Base-by-base conservation (phyloP, 2,888 invertebrate species). In the Ommatoiulus sabulosus region DNA sequence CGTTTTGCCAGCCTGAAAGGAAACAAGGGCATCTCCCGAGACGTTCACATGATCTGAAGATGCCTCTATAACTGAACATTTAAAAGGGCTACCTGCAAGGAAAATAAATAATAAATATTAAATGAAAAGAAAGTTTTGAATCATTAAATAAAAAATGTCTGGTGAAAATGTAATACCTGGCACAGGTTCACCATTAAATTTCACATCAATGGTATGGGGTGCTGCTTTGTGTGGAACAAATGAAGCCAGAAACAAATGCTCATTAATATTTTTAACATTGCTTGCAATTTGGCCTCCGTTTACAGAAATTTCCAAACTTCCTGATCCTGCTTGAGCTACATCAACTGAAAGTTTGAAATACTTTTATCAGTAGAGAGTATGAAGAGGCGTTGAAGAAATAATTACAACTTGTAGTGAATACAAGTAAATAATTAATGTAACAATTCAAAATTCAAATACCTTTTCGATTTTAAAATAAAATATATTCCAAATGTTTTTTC, bases 211-310 rank as follows among this genome's bases (percentile, higher is more conserved):
- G 43, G 96, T 94, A 93, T 99, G 98, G 3, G 96, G 95, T 84
- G 96, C 95, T 3, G 96, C 94, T 91, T 97, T 95, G 91, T 97
- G 96, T 0, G 99, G 98, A 43, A 97, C 97, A 93, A 99, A 99
- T 17, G 98, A 96, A 57, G 99, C 99, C 89, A 97, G 94, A 91
- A 93, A 94, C 57, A 96, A 94, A 92, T 98, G 97, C 80, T 96
- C 96, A 85, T 98, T 98, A 87, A 98, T 94, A 89, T 97, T 96
- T 90, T 96, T 95, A 17, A 99, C 98, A 88, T 97, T 97, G 91
- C 98, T 98, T 10, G 98, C 97, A 44, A 99, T 98, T 90, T 97
- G 95, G 5, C 98, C 97, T 72, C 98, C 98, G 92, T 98, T 98
- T 10, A 98, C 98, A 90, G 98, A 95, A 90, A 99, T 96, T 93